Base-by-base conservation (phyloP, 2,113 vertebrate genomes). In the Morphnarchus princeps region DNA sequence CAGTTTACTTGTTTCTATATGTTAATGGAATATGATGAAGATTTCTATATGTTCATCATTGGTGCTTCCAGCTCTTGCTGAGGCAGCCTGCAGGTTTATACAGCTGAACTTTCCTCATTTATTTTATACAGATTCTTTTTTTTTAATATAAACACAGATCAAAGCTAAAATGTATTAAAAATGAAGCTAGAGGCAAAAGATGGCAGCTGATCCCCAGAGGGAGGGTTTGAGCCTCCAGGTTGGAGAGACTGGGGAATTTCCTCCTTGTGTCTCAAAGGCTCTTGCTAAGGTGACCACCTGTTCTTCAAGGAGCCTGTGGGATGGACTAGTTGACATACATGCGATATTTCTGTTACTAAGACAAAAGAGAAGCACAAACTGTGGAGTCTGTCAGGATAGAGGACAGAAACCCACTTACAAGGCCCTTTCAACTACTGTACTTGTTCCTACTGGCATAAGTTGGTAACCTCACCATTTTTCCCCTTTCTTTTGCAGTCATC, bases 111-210 rank as follows among this genome's bases (percentile, higher is more conserved):
- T 82, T 62, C 38, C 65, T 85, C 52, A 54, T 93, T 91, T 59
- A 63, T 84, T 95, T 91, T 82, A 77, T 89, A 76, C 63, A 81
- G 78, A 45, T 76, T 94, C 26, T 69, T 93, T 93, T 93, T 79
- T 69, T 70, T 93, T 81, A 89, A 52, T 71, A 80, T 87, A 94
- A 97, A 91, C 81, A 91, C 38, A 94, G 80, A 92, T 62, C 49
- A 91, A 95, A 93, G 74, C 66, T 59, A 82, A 87, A 92, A 88
- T 50, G 20, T 88, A 93, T 94, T 85, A 20, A 66, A 94, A 94
- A 82, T 83, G 1, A 82, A 90, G 62, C 50, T 89, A 47, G 28
- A 92, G 58, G 85, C 49, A 97, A 71, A 97, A 87, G 62, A 93
- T 10, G 13, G 70, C 83, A 95, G 69, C 86, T 91, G 76, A 66